These are phyloP conservation scores for Corythaeola cristata DNA, from an alignment of 2,113 vertebrate genomes.

Conservation along the genomic window DNA sequence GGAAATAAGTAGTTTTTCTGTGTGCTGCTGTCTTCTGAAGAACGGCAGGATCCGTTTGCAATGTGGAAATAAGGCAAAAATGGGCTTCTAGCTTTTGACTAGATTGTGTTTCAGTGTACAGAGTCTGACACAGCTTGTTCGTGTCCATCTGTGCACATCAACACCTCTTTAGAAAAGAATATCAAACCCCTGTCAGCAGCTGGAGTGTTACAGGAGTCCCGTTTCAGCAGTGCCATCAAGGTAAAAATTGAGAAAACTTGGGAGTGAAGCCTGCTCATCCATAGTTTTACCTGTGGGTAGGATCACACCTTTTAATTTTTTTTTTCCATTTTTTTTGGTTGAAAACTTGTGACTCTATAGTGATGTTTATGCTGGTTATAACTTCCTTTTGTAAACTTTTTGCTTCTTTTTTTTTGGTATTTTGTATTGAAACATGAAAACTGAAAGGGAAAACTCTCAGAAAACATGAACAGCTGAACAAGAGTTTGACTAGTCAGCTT, in stretches of 20 bases:
- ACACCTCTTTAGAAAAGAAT: neutral
- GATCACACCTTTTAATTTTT: neutral
- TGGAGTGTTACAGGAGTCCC: neutral
- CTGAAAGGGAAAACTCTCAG: neutral
- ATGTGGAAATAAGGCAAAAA: neutral
- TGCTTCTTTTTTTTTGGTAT: neutral
- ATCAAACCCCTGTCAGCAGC: neutral
- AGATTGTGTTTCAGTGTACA: neutral
- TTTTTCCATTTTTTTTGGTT: neutral
- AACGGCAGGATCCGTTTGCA: fast-evolving
- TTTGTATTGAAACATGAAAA: neutral
- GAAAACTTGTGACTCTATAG: neutral
- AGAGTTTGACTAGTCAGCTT: neutral
- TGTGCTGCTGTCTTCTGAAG: neutral
- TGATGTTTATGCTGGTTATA: neutral
- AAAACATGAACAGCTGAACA: neutral
- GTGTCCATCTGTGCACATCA: neutral
- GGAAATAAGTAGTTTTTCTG: neutral
- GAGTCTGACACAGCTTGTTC: neutral
- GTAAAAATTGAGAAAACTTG: neutral
- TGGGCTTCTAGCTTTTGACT: neutral
- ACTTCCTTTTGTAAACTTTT: neutral
- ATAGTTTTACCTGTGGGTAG: neutral
- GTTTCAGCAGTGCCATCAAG: fast-evolving
- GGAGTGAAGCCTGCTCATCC: neutral